Base-by-base conservation (phyloP, 2,797 vertebrate genomes). In the Megaceryle alcyon region DNA sequence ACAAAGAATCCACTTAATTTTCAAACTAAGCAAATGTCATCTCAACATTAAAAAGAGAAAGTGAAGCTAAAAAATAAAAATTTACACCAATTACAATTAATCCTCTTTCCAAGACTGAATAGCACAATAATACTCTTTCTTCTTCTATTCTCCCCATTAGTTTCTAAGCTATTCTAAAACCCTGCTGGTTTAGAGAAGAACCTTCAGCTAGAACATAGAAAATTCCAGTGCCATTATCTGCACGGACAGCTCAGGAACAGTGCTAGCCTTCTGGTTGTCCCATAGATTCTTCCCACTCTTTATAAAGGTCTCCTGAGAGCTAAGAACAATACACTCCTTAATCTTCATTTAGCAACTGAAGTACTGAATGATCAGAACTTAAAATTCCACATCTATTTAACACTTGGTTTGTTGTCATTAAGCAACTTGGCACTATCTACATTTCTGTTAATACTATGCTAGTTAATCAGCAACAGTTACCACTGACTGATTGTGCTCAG, bases 331-430 rank as follows among this genome's bases (percentile, higher is more conserved):
- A 80, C 1, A 4, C 43, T 81, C 25, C 37, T 90, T 92, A 82
- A 94, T 95, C 56, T 94, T 96, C 64, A 90, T 90, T 84, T 94
- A 90, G 82, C 66, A 84, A 77, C 82, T 95, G 61, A 82, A 49
- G 53, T 56, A 73, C 63, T 54, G 68, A 92, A 88, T 80, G 81
- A 96, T 85, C 33, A 88, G 88, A 93, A 84, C 64, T 73, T 92
- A 68, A 68, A 90, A 90, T 90, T 92, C 80, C 60, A 85, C 77
- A 75, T 57, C 77, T 95, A 94, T 93, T 96, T 96, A 93, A 94
- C 93, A 95, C 89, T 92, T 90, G 89, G 91, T 95, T 96, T 94
- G 73, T 64, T 0, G 2, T 87, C 85, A 95, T 93, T 96, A 96
- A 91, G 91, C 77, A 80, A 71, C 77, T 71, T 78, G 93, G 82